Conservation (phyloP, 2,888 invertebrate species). For the Netelia inedita region DNA sequence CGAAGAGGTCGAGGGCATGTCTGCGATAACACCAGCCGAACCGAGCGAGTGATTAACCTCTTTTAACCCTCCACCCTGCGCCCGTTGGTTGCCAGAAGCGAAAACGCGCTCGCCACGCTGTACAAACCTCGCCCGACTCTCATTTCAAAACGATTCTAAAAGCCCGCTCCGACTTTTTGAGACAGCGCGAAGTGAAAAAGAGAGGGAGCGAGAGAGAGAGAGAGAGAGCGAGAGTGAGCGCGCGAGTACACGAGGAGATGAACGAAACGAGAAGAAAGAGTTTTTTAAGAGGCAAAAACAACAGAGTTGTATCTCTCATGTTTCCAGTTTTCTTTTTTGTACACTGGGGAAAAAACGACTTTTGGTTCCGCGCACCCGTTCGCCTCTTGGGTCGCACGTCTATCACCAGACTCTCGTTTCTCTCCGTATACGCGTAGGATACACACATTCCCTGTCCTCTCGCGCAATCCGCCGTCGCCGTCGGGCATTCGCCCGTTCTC, state of each 20-base stretch:
- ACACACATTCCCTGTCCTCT: conserved; percentile 9
- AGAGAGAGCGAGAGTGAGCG: conserved; percentile 55
- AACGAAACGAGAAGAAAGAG: conserved; percentile 21
- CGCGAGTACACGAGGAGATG: conserved; percentile 26
- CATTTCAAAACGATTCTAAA: conserved; percentile 77
- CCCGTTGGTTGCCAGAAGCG: conserved; percentile 34
- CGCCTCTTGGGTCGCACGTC: conserved; percentile 17
- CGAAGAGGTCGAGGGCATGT: conserved; percentile 52
- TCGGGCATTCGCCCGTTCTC: conserved; percentile 49
- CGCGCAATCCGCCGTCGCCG: conserved; percentile 50
- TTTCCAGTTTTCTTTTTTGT: conserved; percentile 34
- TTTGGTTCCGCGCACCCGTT: conserved; percentile 28
- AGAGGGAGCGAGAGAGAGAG: conserved; percentile 60
- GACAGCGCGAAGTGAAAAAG: conserved; percentile 55
- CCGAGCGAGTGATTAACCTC: conserved; percentile 21
- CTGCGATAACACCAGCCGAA: conserved; percentile 39
- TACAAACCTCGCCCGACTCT: conserved; percentile 74
- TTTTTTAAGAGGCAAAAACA: conserved; percentile 48
- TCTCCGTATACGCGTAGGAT: neutral
- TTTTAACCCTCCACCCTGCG: neutral
- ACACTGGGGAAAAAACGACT: conserved; percentile 50
- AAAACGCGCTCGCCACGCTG: conserved; percentile 68
- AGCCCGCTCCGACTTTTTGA: conserved; percentile 74
- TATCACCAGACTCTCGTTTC: conserved; percentile 40
- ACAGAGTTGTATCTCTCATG: conserved; percentile 32